A percentile compares a stretch with the other conserved stretches of the same genome.
These are phyloP conservation scores for Calosoma granatense DNA, from an alignment of 1,140 invertebrate genomes.

Conservation along the genomic window DNA sequence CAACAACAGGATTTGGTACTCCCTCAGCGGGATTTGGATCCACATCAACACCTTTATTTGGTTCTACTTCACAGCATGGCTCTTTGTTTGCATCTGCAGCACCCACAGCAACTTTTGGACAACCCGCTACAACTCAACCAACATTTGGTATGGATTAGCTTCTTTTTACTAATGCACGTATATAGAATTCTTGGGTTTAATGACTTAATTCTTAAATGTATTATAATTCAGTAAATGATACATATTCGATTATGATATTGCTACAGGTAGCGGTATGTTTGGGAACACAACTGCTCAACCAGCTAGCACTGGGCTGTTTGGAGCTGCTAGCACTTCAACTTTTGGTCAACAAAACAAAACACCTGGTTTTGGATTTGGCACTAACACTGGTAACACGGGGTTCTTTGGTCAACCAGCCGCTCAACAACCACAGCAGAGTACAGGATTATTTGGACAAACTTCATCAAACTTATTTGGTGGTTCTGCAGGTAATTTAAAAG, in stretches of 20 bases:
- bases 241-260: no score
- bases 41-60: constrained; percentile 23
- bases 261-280: constrained; percentile 26
- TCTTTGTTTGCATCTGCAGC: constrained; percentile 17
- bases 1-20: constrained; percentile 18
- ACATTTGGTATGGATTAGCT: constrained; percentile 34
- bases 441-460: constrained; percentile 24
- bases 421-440: constrained; percentile 12
- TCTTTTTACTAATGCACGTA: no score
- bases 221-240: no score
- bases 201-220: no score
- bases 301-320: constrained; percentile 42
- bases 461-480: constrained; percentile 22
- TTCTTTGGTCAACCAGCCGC: constrained; percentile 41
- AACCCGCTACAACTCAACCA: constrained; percentile 35
- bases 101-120: constrained; percentile 37
- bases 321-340: constrained; percentile 37
- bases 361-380: constrained; percentile 44
- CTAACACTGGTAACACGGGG: constrained; percentile 37
- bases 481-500: constrained; percentile 2
- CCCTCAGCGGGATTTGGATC: constrained; percentile 18
- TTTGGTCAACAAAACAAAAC: constrained; percentile 53
- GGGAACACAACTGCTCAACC: constrained; percentile 33
- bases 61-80: constrained; percentile 17
- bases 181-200: no score